Base-by-base conservation (phyloP, 2,888 invertebrate genomes). In the Ophion costatus region DNA sequence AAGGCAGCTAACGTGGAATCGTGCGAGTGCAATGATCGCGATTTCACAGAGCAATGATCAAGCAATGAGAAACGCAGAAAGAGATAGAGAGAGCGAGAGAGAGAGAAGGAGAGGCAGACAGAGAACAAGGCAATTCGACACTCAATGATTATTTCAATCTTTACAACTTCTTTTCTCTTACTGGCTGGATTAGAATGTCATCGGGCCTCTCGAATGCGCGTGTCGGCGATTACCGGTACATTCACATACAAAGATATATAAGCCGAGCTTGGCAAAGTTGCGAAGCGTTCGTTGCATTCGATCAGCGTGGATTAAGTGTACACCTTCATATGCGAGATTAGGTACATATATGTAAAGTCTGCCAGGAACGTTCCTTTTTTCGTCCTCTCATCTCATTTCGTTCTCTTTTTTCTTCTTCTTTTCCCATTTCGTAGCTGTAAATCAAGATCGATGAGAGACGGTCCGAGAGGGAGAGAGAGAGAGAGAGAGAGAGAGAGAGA, bases 181-280 rank as follows among this genome's bases (percentile, higher is more conserved):
- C 57, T 73, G 57, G 75, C 33, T 83, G 59, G 77, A 85, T 85
- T 83, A 83, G 82, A 83, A 85, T 85, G 82, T 85, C 85, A 85
- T 75, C 66, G 82, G 59, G 74, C 76, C 77, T 80, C 77, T 82
- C 73, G 73, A 29, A 66, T 70, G 74, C 85, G 80, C 82, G 82
- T 78, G 77, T 85, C 77, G 77, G 56, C 74, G 80, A 85, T 83
- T 75, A 83, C 64, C 80, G 74, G 24, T 74, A 29, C 77, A 80
- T 85, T 73, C 64, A 80, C 9, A 24, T 45, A 57, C 33, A 10
- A n/a, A 57, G n/a, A 33, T 63, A 42, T 66, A 80, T 29, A 59
- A 24, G 29, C 45, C 57, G 20, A 66, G 20, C 20, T 57, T 42
- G 24, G 67, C 22, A 20, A 80, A 80, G 80, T 57, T 64, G 75